Evolutionary conservation across 2,888 invertebrate genomes (phyloP).

Genomic region (Beris morrisii): DNA sequence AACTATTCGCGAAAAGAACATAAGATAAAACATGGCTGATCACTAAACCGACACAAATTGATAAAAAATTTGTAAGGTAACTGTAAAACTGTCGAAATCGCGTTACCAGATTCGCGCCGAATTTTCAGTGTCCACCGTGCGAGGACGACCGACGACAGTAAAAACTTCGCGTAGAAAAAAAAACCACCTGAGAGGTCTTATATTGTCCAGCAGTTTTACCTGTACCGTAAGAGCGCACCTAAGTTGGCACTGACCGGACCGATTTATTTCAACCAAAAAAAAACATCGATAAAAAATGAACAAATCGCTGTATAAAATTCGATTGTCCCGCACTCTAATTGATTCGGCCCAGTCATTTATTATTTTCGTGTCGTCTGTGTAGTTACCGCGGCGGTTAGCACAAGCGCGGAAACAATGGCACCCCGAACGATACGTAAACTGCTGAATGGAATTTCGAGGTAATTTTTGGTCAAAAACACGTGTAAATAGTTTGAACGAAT

Average conservation of each 20-base stretch:
- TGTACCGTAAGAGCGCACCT: not conserved
- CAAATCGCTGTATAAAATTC: constrained; percentile 34
- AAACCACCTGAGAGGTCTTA: too few species aligned
- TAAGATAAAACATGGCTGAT: constrained; percentile 29
- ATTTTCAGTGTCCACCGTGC: not conserved
- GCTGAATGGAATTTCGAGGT: constrained; percentile 32
- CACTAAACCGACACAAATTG: constrained; percentile 35
- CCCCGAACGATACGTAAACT: constrained; percentile 30
- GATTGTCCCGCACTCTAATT: constrained; percentile 34
- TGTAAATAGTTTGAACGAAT: constrained; percentile 33
- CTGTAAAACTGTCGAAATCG: constrained; percentile 34
- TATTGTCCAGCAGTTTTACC: too few species aligned
- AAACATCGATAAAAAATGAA: constrained; percentile 28
- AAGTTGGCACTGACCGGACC: not conserved
- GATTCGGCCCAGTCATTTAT: constrained; percentile 30
- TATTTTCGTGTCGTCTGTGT: constrained; percentile 31
- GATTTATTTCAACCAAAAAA: constrained; percentile 21
- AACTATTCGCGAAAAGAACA: not conserved
- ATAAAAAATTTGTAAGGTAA: constrained; percentile 36
- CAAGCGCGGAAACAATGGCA: constrained; percentile 25
- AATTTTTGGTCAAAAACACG: constrained; percentile 33
- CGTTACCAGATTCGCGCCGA: constrained; percentile 33
- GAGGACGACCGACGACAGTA: not conserved
- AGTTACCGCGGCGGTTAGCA: constrained; percentile 4
- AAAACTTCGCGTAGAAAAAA: too few species aligned